A percentile compares a stretch with the other conserved stretches of the same genome.
phyloP scores from a whole-genome alignment of 2,888 invertebrate species.

The Rotaria magnacalcarata region DNA sequence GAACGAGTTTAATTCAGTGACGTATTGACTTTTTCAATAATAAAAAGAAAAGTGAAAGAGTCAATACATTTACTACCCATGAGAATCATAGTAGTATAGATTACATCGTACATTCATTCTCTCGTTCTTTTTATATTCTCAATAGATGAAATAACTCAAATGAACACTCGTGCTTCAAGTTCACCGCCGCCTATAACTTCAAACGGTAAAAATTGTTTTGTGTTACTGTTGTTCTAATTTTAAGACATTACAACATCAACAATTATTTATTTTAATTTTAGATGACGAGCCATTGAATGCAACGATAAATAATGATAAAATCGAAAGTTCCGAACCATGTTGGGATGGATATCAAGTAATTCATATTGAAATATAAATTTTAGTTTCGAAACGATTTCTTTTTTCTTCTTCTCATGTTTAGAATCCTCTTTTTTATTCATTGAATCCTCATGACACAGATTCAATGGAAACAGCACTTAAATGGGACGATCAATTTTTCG shows the following conservation, averaged over 20 bases:
- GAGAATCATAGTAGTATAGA: neutral
- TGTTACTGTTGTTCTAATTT: too few species aligned
- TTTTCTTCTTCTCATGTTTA: neutral
- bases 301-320: neutral
- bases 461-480: neutral
- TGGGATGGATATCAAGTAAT: constrained; percentile 14
- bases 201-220: neutral
- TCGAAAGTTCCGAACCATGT: constrained; percentile 21
- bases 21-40: neutral
- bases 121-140: neutral
- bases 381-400: too few species aligned
- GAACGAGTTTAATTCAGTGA: neutral
- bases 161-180: neutral
- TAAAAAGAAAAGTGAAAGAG: neutral
- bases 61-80: neutral
- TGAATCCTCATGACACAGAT: neutral
- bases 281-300: neutral
- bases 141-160: neutral
- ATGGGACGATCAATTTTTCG: constrained; percentile 34
- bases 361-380: neutral
- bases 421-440: neutral
- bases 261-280: neutral
- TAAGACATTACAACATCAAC: too few species aligned
- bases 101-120: neutral
- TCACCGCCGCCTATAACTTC: neutral